Conservation (phyloP, 2,888 invertebrate species). For the Homarus gammarus region DNA sequence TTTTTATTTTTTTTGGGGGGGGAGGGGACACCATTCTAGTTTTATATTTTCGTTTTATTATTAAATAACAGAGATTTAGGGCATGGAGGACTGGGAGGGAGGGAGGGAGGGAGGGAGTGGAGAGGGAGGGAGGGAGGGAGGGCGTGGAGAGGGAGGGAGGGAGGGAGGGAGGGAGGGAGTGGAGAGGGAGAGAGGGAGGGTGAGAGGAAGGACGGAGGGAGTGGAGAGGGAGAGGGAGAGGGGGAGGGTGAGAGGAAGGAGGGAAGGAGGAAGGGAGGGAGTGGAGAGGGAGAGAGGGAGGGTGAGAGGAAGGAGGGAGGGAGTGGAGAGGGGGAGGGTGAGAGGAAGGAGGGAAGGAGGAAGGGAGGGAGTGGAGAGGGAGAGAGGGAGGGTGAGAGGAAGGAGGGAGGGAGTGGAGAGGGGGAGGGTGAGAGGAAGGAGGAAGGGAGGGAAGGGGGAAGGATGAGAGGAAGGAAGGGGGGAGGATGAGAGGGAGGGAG, state of each 20-base stretch:
- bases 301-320: too few relatives aligned
- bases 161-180: too few relatives aligned
- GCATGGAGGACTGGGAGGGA: neutral
- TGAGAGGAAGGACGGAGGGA: too few relatives aligned
- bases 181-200: too few relatives aligned
- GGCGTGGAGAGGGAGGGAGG: too few relatives aligned
- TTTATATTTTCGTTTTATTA: neutral
- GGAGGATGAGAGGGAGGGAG: constrained; percentile 1
- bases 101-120: too few relatives aligned
- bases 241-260: neutral
- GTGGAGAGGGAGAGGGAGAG: neutral
- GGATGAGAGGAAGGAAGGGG: neutral
- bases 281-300: neutral
- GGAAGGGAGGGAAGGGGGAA: neutral
- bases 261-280: neutral
- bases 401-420: neutral
- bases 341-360: too few relatives aligned
- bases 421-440: neutral
- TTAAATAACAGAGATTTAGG: neutral
- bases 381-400: neutral
- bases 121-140: too few relatives aligned
- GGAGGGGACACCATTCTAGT: too few relatives aligned
- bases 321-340: too few relatives aligned
- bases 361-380: neutral
- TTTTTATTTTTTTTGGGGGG: neutral